These are phyloP conservation scores for Mellilla xanthometata DNA, from an alignment of 2,888 invertebrate genomes.

Conservation along the genomic window DNA sequence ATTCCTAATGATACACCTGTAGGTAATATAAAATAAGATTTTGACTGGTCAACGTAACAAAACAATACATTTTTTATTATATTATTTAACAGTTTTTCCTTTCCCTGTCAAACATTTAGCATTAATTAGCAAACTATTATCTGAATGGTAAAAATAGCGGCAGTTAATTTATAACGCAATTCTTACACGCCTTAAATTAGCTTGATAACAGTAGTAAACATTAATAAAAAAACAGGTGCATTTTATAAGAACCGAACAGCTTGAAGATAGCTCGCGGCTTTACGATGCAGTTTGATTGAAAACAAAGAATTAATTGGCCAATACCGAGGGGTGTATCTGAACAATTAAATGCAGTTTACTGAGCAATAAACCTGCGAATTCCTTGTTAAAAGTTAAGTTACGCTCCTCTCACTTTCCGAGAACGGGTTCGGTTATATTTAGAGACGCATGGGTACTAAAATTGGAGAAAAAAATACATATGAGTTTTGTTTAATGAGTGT, in stretches of 20 bases:
- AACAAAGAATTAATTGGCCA: conserved; percentile 51
- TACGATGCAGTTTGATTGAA: conserved; percentile 41
- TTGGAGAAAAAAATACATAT: not conserved
- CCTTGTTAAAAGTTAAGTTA: conserved; percentile 57
- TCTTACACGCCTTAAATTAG: too few relatives aligned
- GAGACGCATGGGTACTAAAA: conserved; percentile 6
- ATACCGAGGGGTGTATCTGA: conserved; percentile 48
- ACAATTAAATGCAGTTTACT: conserved; percentile 64
- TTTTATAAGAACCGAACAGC: conserved; percentile 23
- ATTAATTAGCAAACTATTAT: too few relatives aligned
- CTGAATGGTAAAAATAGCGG: too few relatives aligned
- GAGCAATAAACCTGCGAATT: conserved; percentile 53
- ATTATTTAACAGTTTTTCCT: conserved; percentile 22
- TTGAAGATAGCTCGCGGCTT: conserved; percentile 35
- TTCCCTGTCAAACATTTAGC: not conserved
- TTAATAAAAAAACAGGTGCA: not conserved
- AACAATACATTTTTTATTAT: conserved; percentile 51
- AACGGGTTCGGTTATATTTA: conserved; percentile 29
- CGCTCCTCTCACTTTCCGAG: conserved; percentile 40
- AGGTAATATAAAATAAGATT: conserved; percentile 53
- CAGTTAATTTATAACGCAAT: too few relatives aligned
- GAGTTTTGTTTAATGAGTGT: not conserved
- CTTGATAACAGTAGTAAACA: too few relatives aligned
- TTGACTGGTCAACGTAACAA: conserved; percentile 52
- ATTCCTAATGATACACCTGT: conserved; percentile 47